These are phyloP conservation scores for Trachops cirrhosus DNA, from an alignment of 2,797 vertebrate genomes.

Conservation along the genomic window DNA sequence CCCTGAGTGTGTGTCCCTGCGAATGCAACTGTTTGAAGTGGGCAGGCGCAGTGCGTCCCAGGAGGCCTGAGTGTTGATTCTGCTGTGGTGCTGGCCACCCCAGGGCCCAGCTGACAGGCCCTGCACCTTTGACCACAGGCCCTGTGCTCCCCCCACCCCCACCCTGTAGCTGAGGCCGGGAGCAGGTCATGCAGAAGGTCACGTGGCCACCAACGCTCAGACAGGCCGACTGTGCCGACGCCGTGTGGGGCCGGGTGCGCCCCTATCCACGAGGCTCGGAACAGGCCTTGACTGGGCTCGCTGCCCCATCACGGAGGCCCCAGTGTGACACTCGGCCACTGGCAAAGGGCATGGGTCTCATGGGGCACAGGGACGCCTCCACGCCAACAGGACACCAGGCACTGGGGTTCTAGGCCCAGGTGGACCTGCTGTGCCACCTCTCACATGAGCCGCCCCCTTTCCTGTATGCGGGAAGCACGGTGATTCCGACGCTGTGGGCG, in stretches of 20 bases:
- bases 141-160: not conserved
- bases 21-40: not conserved
- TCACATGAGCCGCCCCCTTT: not conserved
- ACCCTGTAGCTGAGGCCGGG: not conserved
- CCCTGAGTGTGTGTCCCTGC: not conserved
- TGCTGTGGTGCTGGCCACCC: not conserved
- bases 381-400: not conserved
- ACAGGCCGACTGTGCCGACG: not conserved
- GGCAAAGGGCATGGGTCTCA: not conserved
- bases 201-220: not conserved
- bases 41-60: not conserved
- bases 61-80: not conserved
- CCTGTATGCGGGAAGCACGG: not conserved
- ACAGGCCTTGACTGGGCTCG: not conserved
- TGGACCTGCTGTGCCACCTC: not conserved
- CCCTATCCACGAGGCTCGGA: not conserved
- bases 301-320: not conserved
- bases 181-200: not conserved
- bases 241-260: not conserved
- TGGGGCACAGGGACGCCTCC: not conserved
- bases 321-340: accelerated
- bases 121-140: not conserved
- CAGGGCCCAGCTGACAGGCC: not conserved
- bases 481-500: accelerated
- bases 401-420: not conserved